phyloP scores from a whole-genome alignment of 2,113 vertebrate species.

The Sorex fumeus region DNA sequence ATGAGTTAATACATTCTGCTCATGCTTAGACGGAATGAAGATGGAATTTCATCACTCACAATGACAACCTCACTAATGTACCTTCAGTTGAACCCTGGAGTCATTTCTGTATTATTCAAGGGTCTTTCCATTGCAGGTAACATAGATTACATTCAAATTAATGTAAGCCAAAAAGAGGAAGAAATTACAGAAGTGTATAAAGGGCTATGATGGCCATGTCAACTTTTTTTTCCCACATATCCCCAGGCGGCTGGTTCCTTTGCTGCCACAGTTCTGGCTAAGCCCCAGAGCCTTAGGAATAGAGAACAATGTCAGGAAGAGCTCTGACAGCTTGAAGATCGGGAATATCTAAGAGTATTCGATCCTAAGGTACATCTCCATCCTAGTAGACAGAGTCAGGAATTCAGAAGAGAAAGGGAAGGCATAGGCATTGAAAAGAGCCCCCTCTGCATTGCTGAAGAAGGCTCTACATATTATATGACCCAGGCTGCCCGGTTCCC shows the following conservation, averaged over 20 bases:
- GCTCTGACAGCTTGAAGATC: background rate
- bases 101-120: background rate
- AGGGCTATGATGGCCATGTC: background rate
- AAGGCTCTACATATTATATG: accelerated
- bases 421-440: background rate
- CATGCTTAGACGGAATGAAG: background rate
- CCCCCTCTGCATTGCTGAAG: background rate
- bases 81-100: background rate
- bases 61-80: background rate
- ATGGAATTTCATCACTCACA: background rate
- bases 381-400: background rate
- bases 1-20: background rate
- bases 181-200: background rate
- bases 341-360: background rate
- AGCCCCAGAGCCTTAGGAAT: background rate
- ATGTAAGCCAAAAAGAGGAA: background rate
- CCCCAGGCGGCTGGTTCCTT: background rate
- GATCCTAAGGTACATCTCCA: background rate
- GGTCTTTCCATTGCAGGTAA: slow-evolving; percentile 34
- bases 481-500: background rate
- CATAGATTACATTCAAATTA: slow-evolving; percentile 7
- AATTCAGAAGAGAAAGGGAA: background rate
- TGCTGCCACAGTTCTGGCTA: background rate
- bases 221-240: background rate
- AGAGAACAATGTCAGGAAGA: background rate